Evolutionary conservation across 2,797 vertebrate genomes (phyloP).

Genomic region (Trachops cirrhosus): DNA sequence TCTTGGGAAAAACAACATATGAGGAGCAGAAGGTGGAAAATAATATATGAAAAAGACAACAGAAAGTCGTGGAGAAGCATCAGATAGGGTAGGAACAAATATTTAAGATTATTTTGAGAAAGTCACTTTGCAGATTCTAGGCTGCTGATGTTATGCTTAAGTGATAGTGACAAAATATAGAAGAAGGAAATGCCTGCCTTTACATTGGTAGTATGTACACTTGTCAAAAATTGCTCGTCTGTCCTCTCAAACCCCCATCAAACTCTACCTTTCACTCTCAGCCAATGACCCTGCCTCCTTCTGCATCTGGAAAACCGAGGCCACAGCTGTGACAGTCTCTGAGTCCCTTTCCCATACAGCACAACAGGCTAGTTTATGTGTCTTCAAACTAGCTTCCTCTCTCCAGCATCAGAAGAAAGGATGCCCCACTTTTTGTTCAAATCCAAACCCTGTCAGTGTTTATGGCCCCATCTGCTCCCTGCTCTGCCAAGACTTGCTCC

Average conservation of each 20-base stretch:
- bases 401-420: not conserved
- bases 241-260: not conserved
- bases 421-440: not conserved
- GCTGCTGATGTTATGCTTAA: not conserved
- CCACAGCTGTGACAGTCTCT: not conserved
- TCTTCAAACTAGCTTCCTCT: not conserved
- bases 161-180: not conserved
- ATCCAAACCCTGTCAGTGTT: not conserved
- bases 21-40: conserved; percentile 25
- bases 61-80: not conserved
- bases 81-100: not conserved
- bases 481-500: not conserved
- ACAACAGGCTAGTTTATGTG: not conserved
- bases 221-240: not conserved
- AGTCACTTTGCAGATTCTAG: not conserved
- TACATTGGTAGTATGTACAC: not conserved
- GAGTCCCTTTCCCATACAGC: not conserved
- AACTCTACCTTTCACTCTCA: not conserved
- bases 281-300: not conserved
- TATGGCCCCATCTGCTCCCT: not conserved
- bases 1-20: conserved; percentile 65
- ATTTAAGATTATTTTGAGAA: not conserved
- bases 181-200: not conserved
- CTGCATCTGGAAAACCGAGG: not conserved
- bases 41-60: not conserved